Evolutionary conservation across 1,140 invertebrate species (phyloP), one percentile per base, ranked within the genome.

Genomic region (Microvelia longipes): DNA sequence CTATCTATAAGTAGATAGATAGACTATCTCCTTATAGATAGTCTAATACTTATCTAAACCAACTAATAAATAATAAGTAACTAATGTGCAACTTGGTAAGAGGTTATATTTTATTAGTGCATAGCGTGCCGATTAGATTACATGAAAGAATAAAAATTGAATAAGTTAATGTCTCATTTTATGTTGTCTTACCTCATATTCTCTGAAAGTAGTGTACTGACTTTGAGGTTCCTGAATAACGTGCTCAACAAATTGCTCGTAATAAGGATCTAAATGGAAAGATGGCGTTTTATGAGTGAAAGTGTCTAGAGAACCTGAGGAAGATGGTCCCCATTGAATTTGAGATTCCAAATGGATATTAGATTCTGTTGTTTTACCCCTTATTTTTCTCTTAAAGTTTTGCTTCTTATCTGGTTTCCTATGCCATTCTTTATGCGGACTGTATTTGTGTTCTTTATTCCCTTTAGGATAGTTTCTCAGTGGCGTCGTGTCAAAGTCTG

Each of bases 401-500:
- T 64, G 68, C 68, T 66, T 68, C 70, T 71, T 71, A 26, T 71
- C 66, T 15, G 60, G 29, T 62, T 68, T 71, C 1, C 29, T 27
- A 28, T 67, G 30, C 5, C 11, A 19, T 2, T 28, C 64, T 50
- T 71, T 29, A 11, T 27, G 25, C 26, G 66, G 72, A 11, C 60
- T 25, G 5, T 28, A 29, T n/a, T 63, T 61, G 15, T 61, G 28
- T n/a, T 60, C 1, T 68, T 60, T 11, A 25, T 28, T 61, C n/a
- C 19, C 30, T 0, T n/a, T 28, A 0, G n/a, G 1, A 14, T 66
- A 28, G 2, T 35, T 28, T 25, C 25, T 11, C 11, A 30, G 27
- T 13, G 11, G n/a, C n/a, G 28, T 25, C n/a, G 29, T 68, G 19
- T 26, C n/a, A 5, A 29, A 24, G 5, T 25, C 62, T 24, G 35